Base-by-base conservation (phyloP, 2,797 vertebrate species). In the Todus mexicanus region DNA sequence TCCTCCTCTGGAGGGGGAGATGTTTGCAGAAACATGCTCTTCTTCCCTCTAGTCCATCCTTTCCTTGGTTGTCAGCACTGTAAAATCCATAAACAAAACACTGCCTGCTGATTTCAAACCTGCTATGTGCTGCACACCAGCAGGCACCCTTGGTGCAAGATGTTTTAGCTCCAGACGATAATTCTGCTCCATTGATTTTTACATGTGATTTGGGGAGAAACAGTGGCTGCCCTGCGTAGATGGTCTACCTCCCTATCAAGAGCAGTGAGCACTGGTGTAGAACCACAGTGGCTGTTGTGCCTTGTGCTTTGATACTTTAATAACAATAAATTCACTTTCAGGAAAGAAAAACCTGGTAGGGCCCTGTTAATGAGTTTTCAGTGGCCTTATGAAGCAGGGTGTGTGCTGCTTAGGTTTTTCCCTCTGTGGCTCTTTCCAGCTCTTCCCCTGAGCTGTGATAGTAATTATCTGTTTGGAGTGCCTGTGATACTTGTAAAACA, bases 161-260 rank as follows among this genome's bases (percentile, higher is more conserved):
- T 63, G 47, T 25, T 95, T 83, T 59, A 92, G 31, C 63, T 92
- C 37, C 43, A 57, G 78, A 40, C 89, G 81, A 80, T 94, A 85
- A 78, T 71, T 93, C 91, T 92, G 90, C 81, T 91, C 72, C 72
- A 38, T 53, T 89, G 78, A 83, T 38, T 96, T 94, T 87, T 51
- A 83, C 65, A 35, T 59, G 65, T 26, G 69, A 38, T 77, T 8
- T 80, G 75, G 38, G 72, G 33, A 78, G 72, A 65, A 81, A 8
- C 25, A 3, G 31, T 53, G 72, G 18, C 50, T 56, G 35, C 33
- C 7, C 26, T 19, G 7, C 10, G 2, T 15, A 14, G 8, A 9
- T 13, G 4, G 1, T 33, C 53, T 45, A 80, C 27, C 54, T 66
- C 37, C 51, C 43, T 12, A 2, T 48, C 37, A 48, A 43, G 22